These are phyloP conservation scores for Bubo blakistoni DNA, from an alignment of 2,113 vertebrate genomes.

Conservation along the genomic window DNA sequence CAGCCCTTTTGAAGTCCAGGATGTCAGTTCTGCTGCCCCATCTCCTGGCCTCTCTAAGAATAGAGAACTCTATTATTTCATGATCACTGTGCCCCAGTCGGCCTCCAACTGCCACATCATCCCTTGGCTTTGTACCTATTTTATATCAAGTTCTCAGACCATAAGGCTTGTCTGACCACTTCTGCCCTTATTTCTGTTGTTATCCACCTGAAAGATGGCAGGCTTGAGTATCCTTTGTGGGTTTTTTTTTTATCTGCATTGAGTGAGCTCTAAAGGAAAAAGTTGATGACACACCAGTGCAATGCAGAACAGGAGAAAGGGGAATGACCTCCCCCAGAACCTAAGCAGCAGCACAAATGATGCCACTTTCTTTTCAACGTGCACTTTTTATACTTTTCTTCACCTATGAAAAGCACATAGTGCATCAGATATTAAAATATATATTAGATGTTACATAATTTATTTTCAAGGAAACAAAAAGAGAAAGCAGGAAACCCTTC, in stretches of 20 bases:
- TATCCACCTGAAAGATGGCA: neutral
- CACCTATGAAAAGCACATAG: neutral
- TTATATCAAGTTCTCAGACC: neutral
- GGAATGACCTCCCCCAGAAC: neutral
- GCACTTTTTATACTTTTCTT: neutral
- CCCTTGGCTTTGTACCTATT: neutral
- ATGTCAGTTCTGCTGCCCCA: no score
- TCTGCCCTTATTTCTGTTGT: neutral
- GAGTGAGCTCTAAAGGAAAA: neutral
- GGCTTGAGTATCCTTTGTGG: neutral
- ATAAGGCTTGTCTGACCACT: neutral
- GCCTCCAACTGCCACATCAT: no score
- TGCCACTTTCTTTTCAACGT: neutral
- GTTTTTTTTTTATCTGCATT: neutral
- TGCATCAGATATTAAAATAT: neutral
- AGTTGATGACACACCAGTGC: neutral
- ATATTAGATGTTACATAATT: neutral
- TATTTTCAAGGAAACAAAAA: neutral
- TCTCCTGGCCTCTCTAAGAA: no score
- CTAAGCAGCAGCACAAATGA: neutral
- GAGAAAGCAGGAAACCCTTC: neutral
- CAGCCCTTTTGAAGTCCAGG: no score
- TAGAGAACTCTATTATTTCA: no score
- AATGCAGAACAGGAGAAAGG: neutral
- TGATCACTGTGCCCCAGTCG: no score